Evolutionary conservation across 2,797 vertebrate genomes (phyloP), one percentile per base, ranked within the genome.

Genomic region (Gastrophryne carolinensis): DNA sequence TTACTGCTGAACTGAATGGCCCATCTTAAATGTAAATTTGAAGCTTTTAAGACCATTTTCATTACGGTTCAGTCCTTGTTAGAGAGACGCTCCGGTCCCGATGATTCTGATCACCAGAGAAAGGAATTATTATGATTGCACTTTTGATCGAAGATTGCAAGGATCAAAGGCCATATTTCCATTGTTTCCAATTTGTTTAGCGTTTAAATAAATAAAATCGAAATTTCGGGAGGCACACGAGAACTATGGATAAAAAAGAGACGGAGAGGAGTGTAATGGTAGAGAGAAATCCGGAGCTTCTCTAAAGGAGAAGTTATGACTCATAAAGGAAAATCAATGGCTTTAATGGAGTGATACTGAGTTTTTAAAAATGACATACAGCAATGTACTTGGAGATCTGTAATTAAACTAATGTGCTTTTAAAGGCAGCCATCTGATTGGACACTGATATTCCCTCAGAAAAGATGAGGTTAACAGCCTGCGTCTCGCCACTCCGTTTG

Each of bases 321-420:
- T 78, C 68, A 78, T 78, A 78, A 78, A 78, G 68, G 53, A 78
- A 78, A 78, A 78, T 78, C 75, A 78, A 78, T 78, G 75, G 68
- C 68, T 78, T 78, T 78, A 78, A 78, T 78, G 75, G 75, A 78
- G 75, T 78, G 75, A 72, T 78, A 78, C 75, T 78, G 75, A 72
- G 75, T 78, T 78, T 78, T 72, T 72, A 72, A 78, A 78, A 78
- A 78, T 78, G 75, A 70, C 75, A 78, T 72, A 78, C 75, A 72
- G 75, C 61, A 21, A 72, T 78, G 75, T 78, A 78, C 66, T 78
- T 78, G 68, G 52, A 78, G 75, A 72, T 78, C 75, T 78, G 75
- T 72, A 78, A 78, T 78, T 78, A 78, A 78, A 78, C 68, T 78
- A 78, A 78, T 78, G 75, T 78, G 75, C 75, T 78, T 78, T 78